Base-by-base conservation (phyloP, 35 echinoderm and acorn worm species). In the Eucidaris tribuloides region DNA sequence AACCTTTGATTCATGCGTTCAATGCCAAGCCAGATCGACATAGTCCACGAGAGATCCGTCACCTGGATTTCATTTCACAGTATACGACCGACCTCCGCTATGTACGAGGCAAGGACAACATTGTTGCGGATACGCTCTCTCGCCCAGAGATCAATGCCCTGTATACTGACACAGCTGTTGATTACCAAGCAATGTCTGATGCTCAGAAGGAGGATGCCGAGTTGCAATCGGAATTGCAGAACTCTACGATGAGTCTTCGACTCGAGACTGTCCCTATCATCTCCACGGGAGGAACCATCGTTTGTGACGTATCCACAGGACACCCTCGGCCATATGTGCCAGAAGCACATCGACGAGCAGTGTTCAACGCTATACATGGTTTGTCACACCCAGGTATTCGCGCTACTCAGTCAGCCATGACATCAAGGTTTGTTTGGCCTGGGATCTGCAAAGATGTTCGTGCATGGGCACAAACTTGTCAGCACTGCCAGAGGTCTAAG, bases 1-100 rank as follows among this genome's bases (percentile, higher is more conserved):
- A 91, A 28, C 89, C 89, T 1, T 33, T 91, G 13, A 91, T 52
- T 0, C 52, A 79, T 34, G 82, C 82, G 33, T 66, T 91, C 3
- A 19, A 28, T 2, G 33, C 78, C n/a, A 84, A 34, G 23, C 42
- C 88, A 18, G 82, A 91, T 46, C 56, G 76, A 6, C 84, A 85
- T 49, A 80, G 71, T 24, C 81, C 81, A 3, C 15, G 88, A 34
- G 82, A 91, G 43, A 85, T 91, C 22, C n/a, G 88, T 19, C 87
- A 90, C 36, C 38, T 87, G 25, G 84, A 87, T 55, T 87, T 74
- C 30, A 24, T 84, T 9, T 84, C 82, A 24, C 82, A 84, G 60
- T 84, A 34, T 17, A 85, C 62, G 0, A 85, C 65, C 7, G 82
- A 74, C 48, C 77, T 86, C 41, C 46, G 84, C 22, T 71, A 79